Evolutionary conservation across 2,113 vertebrate species (phyloP), one percentile per base, ranked within the genome.

Genomic region (Heliornis fulica): DNA sequence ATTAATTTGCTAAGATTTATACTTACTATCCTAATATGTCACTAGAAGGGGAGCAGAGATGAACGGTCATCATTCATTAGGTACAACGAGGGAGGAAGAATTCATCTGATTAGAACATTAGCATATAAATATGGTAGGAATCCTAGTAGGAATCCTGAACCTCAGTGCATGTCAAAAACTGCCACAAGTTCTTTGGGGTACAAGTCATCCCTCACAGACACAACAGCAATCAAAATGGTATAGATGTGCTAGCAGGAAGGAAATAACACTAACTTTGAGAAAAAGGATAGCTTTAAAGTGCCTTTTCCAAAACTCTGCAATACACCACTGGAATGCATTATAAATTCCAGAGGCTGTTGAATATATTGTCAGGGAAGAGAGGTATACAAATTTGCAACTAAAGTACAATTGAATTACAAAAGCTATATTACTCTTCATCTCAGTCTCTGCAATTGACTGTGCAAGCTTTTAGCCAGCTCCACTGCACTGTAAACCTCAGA

Each of bases 391-490:
- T 40, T 63, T 70, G 68, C 70, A 51, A 43, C 46, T 46, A 6
- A 84, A 95, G 74, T 40, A 79, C 25, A 85, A 90, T 15, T 79
- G 85, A 56, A 90, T 94, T 90, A 87, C 40, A n/a, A 79, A 94
- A 87, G 69, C 74, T 95, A 36, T 75, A 0, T 38, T 64, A 57
- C n/a, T 80, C 50, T 79, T 84, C 69, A 75, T 75, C 84, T 84
- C 81, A 56, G 74, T 38, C 70, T 18, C 48, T 50, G 45, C 60
- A 32, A 53, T 29, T 63, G 46, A 31, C 31, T 10, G 60, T 43
- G 65, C 41, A 71, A 65, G 43, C 38, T 89, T 70, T 78, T 41
- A 40, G 43, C 45, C 60, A 68, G 26, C 45, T 60, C 50, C 13
- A 4, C 48, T 63, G 83, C 76, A 11, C 66, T 51, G 53, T 38